Evolutionary conservation across 2,113 vertebrate species (phyloP).

Genomic region (Coryphaenoides rupestris): DNA sequence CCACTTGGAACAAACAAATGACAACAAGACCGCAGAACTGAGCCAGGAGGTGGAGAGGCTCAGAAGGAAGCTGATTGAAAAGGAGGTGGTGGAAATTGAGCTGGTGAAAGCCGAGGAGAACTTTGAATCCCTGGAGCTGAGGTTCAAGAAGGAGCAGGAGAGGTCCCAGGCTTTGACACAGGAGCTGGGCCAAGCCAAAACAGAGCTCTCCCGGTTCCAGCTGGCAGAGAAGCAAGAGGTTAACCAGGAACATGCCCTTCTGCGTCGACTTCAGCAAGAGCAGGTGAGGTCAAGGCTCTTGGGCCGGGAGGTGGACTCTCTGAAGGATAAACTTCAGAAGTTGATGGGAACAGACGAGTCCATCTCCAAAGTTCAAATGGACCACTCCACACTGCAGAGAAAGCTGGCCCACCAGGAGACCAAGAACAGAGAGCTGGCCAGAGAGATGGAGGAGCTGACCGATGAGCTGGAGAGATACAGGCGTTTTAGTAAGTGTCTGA

Average conservation of each 20-base stretch:
- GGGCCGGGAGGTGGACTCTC: slow-evolving; percentile 83
- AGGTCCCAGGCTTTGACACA: slow-evolving; percentile 79
- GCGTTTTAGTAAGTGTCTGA: slow-evolving; percentile 78
- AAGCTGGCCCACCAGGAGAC: slow-evolving; percentile 90
- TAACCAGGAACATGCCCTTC: slow-evolving; percentile 85
- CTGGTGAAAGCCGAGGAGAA: slow-evolving; percentile 87
- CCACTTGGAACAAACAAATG: slow-evolving; percentile 79
- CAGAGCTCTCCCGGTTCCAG: slow-evolving; percentile 85
- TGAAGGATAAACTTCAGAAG: slow-evolving; percentile 92
- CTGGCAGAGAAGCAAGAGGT: slow-evolving; percentile 87
- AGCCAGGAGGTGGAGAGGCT: slow-evolving; percentile 87
- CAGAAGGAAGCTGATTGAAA: slow-evolving; percentile 84
- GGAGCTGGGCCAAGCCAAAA: slow-evolving; percentile 83
- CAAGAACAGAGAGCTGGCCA: slow-evolving; percentile 86
- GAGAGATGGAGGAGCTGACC: slow-evolving; percentile 85
- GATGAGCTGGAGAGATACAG: slow-evolving; percentile 85
- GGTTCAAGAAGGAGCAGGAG: slow-evolving; percentile 78
- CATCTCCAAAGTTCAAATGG: slow-evolving; percentile 82
- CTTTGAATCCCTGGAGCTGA: slow-evolving; percentile 82
- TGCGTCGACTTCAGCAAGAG: slow-evolving; percentile 88
- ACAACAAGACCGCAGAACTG: slow-evolving; percentile 94
- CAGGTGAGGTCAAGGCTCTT: slow-evolving; percentile 89
- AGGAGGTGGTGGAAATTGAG: slow-evolving; percentile 86
- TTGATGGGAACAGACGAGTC: slow-evolving; percentile 86
- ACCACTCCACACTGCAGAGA: slow-evolving; percentile 83